phyloP scores from a whole-genome alignment of 2,113 vertebrate genomes.

The Pteruthius melanotis region DNA sequence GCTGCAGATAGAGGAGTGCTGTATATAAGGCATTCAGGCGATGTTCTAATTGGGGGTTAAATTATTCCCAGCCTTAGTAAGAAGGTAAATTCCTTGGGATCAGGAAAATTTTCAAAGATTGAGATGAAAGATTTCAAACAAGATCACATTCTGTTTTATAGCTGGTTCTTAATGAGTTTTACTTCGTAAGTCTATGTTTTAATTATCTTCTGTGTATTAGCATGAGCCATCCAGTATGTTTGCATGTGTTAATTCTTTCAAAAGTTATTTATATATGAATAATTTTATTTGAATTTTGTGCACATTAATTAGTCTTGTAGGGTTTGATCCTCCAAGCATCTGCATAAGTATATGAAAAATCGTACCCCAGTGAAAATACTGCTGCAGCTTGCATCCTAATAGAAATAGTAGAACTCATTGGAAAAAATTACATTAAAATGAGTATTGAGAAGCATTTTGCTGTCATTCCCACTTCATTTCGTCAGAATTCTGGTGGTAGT shows the following conservation, averaged over 20 bases:
- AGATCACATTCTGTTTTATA: neutral
- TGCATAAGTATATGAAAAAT: neutral
- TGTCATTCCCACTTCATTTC: neutral
- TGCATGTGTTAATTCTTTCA: neutral
- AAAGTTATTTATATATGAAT: constrained; percentile 35
- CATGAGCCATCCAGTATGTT: neutral
- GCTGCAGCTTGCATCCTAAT: neutral
- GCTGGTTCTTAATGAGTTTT: constrained; percentile 32
- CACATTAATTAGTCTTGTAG: neutral
- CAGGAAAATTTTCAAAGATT: neutral
- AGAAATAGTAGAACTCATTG: neutral
- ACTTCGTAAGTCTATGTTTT: neutral
- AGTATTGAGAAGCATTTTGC: neutral
- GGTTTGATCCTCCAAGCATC: neutral
- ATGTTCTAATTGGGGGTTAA: neutral
- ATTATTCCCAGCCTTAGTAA: neutral
- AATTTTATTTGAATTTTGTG: constrained; percentile 1
- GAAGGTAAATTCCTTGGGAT: neutral
- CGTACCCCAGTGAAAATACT: neutral
- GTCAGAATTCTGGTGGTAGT: neutral
- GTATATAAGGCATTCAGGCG: neutral
- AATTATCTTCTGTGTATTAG: constrained; percentile 15
- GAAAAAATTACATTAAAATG: neutral
- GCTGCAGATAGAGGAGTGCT: neutral
- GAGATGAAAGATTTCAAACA: neutral